Evolutionary conservation across 1,140 invertebrate genomes (phyloP).

Genomic region (Drosophila auraria): DNA sequence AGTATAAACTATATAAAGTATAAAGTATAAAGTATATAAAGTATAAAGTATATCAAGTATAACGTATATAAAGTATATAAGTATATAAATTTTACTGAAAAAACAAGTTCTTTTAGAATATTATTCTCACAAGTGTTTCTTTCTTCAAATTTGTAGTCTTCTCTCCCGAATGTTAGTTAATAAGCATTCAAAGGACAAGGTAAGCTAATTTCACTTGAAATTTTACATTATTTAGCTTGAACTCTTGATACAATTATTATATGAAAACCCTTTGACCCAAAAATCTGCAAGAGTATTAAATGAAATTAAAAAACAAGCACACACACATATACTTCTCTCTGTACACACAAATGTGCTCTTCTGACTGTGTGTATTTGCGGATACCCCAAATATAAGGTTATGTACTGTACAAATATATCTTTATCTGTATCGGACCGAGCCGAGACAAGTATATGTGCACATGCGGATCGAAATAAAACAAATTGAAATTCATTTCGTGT

Average conservation of each 20-base stretch:
- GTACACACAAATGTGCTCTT: conserved; percentile 11
- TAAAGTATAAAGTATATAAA: too few species aligned
- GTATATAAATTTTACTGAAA: too few species aligned
- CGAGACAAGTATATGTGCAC: conserved; percentile 13
- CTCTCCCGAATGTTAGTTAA: too few species aligned
- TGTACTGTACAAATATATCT: conserved; percentile 40
- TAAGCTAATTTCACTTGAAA: too few species aligned
- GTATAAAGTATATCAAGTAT: too few species aligned
- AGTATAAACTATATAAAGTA: too few species aligned
- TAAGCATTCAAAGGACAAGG: too few species aligned
- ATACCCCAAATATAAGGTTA: conserved; percentile 31
- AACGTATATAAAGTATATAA: too few species aligned
- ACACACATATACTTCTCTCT: not conserved
- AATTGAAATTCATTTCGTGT: conserved; percentile 75
- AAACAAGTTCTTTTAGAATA: too few species aligned
- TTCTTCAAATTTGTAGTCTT: too few species aligned
- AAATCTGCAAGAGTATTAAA: conserved; percentile 17
- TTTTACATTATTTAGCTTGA: too few species aligned
- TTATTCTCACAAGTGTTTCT: too few species aligned
- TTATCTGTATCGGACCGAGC: conserved; percentile 31
- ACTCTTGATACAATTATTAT: not conserved
- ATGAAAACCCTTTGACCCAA: not conserved
- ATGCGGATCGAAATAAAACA: conserved; percentile 48
- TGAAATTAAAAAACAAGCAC: conserved; percentile 11
- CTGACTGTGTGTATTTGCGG: conserved; percentile 2